Conservation (phyloP, 2,113 vertebrate genomes). For the Ciconia maguari region DNA sequence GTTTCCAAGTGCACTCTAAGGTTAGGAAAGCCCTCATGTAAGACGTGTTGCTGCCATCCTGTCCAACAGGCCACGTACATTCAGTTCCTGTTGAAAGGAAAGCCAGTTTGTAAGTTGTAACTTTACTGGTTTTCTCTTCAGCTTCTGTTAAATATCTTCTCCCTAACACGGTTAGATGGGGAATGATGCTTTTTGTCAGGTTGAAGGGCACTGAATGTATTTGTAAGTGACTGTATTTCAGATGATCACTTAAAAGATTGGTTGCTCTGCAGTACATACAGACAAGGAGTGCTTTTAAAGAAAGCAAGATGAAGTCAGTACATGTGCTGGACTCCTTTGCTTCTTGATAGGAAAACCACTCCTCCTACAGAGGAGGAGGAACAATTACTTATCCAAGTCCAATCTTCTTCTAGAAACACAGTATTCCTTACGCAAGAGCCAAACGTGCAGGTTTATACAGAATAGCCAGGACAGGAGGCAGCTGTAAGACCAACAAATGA, state of each 20-base stretch:
- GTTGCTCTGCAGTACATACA: rapidly evolving
- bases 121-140: neutral
- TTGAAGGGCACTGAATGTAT: neutral
- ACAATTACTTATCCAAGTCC: neutral
- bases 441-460: neutral
- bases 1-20: neutral
- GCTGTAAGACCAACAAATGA: conserved; percentile 36
- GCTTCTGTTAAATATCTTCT: neutral
- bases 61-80: neutral
- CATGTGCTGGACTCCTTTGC: neutral
- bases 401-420: neutral
- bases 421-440: neutral
- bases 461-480: neutral
- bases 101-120: neutral
- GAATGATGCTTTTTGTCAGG: neutral
- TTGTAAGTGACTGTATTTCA: neutral
- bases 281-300: neutral
- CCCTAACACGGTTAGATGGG: neutral
- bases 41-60: neutral
- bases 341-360: neutral
- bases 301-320: neutral
- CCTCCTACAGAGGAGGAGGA: neutral
- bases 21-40: neutral
- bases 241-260: neutral
- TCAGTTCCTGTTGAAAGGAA: neutral